Evolutionary conservation across 2,888 invertebrate species (phyloP).

Genomic region (Epinotia bilunana): DNA sequence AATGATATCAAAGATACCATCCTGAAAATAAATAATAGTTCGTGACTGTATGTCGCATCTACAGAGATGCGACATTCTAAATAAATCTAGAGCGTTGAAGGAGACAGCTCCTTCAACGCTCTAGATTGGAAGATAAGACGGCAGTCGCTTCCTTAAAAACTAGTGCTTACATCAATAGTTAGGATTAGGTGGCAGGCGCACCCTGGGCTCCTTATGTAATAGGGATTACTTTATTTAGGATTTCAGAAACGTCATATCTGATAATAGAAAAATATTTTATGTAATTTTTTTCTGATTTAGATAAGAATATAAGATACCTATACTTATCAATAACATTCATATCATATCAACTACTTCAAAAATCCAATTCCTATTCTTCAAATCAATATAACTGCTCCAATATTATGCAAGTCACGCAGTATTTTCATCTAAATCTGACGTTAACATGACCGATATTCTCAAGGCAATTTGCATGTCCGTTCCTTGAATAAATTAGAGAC

Average conservation of each 20-base stretch:
- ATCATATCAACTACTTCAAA: too few species aligned
- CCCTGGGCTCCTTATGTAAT: too few species aligned
- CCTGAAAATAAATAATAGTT: neutral
- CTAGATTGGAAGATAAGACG: too few species aligned
- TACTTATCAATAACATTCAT: neutral
- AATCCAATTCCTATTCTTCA: too few species aligned
- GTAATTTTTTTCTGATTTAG: neutral
- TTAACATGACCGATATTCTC: conserved; percentile 83
- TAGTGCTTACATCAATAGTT: too few species aligned
- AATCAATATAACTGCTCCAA: neutral
- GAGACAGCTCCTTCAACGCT: too few species aligned
- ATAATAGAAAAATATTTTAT: neutral
- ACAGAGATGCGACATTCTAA: too few species aligned
- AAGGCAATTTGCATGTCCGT: conserved; percentile 81
- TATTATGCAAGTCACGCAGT: conserved; percentile 75
- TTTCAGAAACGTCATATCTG: neutral
- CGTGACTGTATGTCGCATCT: neutral
- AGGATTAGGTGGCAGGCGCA: too few species aligned
- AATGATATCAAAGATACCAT: neutral
- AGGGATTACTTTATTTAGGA: too few species aligned
- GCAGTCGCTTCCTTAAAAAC: too few species aligned
- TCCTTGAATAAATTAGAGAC: conserved; percentile 80
- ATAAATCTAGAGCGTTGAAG: too few species aligned
- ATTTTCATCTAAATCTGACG: conserved; percentile 82
- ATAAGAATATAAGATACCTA: neutral